phyloP scores from a whole-genome alignment of 2,113 vertebrate genomes.

The Sinosuthora webbiana region DNA sequence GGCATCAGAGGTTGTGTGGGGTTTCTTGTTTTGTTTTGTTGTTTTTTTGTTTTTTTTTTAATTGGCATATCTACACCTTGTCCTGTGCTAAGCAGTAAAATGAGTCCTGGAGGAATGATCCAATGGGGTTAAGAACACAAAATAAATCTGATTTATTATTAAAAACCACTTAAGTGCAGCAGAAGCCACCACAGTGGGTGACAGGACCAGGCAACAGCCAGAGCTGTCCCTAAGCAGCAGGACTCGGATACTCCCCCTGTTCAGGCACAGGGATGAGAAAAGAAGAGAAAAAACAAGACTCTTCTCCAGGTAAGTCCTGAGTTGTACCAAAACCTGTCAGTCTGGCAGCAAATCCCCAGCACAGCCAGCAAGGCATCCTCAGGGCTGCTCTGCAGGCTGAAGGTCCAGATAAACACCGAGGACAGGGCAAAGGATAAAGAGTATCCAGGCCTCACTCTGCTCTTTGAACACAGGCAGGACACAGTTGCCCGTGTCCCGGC shows the following conservation, averaged over 20 bases:
- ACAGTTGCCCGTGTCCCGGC: rapidly evolving
- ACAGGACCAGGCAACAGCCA: neutral
- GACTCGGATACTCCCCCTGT: rapidly evolving
- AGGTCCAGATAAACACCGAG: neutral
- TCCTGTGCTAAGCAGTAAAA: neutral
- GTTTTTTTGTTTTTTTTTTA: neutral
- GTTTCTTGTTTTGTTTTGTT: neutral
- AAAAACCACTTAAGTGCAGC: neutral
- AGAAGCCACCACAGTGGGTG: neutral
- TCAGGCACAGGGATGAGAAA: neutral
- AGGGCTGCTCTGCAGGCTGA: neutral
- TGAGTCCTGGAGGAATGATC: neutral
- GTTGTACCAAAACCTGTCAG: neutral
- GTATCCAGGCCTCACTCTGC: neutral
- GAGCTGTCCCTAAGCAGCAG: neutral
- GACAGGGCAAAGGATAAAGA: neutral
- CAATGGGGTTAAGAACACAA: neutral
- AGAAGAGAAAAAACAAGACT: neutral
- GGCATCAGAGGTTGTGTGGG: neutral
- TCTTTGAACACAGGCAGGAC: neutral
- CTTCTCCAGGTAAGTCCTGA: rapidly evolving
- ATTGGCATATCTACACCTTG: neutral
- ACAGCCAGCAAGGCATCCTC: neutral
- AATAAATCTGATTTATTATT: neutral
- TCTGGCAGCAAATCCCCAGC: neutral